These are phyloP conservation scores for Agrotis puta DNA, from an alignment of 2,888 invertebrate species.

Conservation along the genomic window DNA sequence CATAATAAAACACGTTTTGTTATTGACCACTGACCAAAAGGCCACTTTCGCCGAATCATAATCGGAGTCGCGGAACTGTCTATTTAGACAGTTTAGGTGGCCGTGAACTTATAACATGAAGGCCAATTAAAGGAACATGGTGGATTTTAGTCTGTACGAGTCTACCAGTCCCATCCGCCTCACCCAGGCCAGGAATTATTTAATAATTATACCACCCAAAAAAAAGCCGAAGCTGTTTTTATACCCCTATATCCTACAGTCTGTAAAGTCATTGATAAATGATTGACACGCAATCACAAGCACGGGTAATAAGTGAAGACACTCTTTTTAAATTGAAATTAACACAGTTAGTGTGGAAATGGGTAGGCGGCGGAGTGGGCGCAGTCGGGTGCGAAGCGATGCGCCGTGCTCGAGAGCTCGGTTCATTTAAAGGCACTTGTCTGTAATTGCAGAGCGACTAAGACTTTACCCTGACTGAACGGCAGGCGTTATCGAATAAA, in stretches of 20 bases:
- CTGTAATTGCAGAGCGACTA: slow-evolving; percentile 90
- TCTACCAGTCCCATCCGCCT: too few relatives aligned
- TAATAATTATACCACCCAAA: too few relatives aligned
- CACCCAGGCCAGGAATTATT: too few relatives aligned
- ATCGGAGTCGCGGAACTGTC: too few relatives aligned
- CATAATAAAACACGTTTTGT: neutral
- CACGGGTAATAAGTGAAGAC: slow-evolving; percentile 67
- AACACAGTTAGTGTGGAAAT: slow-evolving; percentile 81
- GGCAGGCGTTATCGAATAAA: slow-evolving; percentile 85
- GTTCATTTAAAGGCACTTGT: slow-evolving; percentile 91
- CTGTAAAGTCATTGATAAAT: slow-evolving; percentile 29
- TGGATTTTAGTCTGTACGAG: too few relatives aligned
- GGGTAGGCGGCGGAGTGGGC: slow-evolving; percentile 81
- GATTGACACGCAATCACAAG: slow-evolving; percentile 60
- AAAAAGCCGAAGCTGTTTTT: too few relatives aligned
- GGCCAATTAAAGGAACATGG: too few relatives aligned
- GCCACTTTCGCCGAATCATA: too few relatives aligned
- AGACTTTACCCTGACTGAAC: slow-evolving; percentile 85
- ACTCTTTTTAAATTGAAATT: slow-evolving; percentile 82
- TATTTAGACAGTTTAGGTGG: too few relatives aligned
- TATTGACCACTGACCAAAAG: neutral
- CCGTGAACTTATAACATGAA: too few relatives aligned
- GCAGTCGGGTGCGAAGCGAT: slow-evolving; percentile 85
- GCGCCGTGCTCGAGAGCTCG: slow-evolving; percentile 90
- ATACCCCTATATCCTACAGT: neutral